phyloP scores from a whole-genome alignment of 2,888 invertebrate genomes.

The Lomographa bimaculata region DNA sequence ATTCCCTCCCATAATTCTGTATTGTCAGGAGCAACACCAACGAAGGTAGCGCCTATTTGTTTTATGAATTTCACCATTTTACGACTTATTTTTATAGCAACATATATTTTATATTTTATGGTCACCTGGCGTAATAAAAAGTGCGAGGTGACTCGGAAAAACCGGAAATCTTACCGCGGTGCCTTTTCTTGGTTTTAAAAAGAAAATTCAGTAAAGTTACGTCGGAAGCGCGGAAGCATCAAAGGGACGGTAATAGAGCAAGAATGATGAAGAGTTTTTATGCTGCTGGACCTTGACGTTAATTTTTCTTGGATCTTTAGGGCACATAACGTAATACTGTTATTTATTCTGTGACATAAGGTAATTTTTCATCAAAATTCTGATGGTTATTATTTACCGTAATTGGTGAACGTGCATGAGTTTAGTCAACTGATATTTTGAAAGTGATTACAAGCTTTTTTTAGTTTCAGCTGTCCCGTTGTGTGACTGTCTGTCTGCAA shows the following conservation, averaged over 20 bases:
- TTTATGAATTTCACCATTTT: slow-evolving; percentile 58
- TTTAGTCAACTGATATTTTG: no score
- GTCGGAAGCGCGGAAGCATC: background rate
- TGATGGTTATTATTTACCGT: no score
- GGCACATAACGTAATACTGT: no score
- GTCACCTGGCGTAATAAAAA: slow-evolving; percentile 51
- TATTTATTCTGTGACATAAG: no score
- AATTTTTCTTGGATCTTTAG: no score
- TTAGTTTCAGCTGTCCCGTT: no score
- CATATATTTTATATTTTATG: slow-evolving; percentile 63
- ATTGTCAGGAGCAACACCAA: slow-evolving; percentile 29
- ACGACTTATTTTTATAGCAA: slow-evolving; percentile 57
- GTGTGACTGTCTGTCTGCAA: no score
- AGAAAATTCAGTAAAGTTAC: slow-evolving; percentile 23
- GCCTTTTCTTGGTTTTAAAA: slow-evolving; percentile 27
- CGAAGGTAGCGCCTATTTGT: slow-evolving; percentile 41
- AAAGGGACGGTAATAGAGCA: background rate
- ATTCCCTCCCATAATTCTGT: slow-evolving; percentile 30
- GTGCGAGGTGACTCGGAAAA: slow-evolving; percentile 37
- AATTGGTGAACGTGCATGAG: no score
- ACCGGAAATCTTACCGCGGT: slow-evolving; percentile 30
- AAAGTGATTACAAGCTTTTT: no score
- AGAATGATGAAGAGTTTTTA: no score
- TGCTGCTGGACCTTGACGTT: no score
- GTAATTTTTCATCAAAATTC: no score